phyloP scores from a whole-genome alignment of 2,113 vertebrate species.

The Sapayoa aenigma region DNA sequence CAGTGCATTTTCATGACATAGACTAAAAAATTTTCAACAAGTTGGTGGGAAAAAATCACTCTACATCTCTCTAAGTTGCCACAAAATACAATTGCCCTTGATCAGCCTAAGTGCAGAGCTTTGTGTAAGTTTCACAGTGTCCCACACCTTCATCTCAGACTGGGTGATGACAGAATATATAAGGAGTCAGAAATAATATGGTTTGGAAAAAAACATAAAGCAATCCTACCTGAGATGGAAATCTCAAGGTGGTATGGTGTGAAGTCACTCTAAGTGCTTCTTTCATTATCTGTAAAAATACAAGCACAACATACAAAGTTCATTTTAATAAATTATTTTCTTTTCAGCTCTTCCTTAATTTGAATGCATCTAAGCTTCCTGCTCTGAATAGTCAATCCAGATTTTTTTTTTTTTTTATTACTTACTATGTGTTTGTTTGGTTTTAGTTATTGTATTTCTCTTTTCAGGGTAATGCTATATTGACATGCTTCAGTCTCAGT shows the following conservation, averaged over 20 bases:
- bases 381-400: neutral
- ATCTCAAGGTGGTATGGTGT: neutral
- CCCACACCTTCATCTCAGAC: neutral
- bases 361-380: neutral
- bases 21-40: neutral
- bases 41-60: neutral
- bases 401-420: neutral
- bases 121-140: neutral
- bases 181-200: neutral
- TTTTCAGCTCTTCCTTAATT: neutral
- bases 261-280: neutral
- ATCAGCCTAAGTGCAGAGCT: rapidly evolving
- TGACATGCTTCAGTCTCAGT: neutral
- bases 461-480: neutral
- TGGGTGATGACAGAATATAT: neutral
- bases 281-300: neutral
- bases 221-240: neutral
- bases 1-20: neutral
- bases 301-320: neutral
- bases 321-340: neutral
- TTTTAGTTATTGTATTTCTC: neutral
- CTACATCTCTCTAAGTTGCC: neutral
- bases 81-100: neutral
- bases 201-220: neutral
- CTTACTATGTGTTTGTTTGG: neutral